Base-by-base conservation (phyloP, 2,113 vertebrate genomes). In the Hiodon alosoides region DNA sequence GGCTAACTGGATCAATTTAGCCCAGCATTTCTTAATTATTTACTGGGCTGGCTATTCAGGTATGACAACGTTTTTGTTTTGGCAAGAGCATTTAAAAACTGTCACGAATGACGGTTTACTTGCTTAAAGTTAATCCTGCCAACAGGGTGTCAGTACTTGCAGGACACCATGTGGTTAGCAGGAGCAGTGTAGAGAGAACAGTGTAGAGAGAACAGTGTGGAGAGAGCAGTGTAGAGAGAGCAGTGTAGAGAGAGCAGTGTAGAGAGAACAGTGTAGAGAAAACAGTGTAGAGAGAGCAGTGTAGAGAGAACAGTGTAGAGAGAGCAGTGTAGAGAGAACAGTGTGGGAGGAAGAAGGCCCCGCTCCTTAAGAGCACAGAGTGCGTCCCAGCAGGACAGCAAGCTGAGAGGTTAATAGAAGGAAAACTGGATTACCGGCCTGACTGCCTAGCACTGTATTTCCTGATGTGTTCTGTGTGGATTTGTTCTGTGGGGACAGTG, bases 401-500 rank as follows among this genome's bases (percentile, higher is more conserved):
- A 47, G 55, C 31, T 59, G 31, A 71, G 66, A 71, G 55, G 69
- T 71, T 55, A 71, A 8, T 47, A 7, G 70, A 71, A 13, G 13
- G 58, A 60, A 46, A 58, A n/a, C 31, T 13, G n/a, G 47, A n/a
- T 14, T 14, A 48, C 13, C 3, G 10, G 46, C 57, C 71, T 10
- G 31, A 6, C 13, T 13, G 16, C 9, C 3, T 9, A 8, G 52
- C 6, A n/a, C 68, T n/a, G 51, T 31, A 7, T n/a, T 4, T 16
- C 2, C 17, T 16, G 11, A 55, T 14, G 71, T 62, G 47, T 72
- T 72, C 58, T 51, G 11, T 68, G 50, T 51, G 46, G 54, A 31
- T 65, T 7, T 71, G 1, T 71, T 5, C 46, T 46, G 52, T 55
- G 53, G 4, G 9, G 58, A 9, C 7, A 8, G 58, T 52, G 50